Base-by-base conservation (phyloP, 2,888 invertebrate genomes). In the Malachius bipustulatus region DNA sequence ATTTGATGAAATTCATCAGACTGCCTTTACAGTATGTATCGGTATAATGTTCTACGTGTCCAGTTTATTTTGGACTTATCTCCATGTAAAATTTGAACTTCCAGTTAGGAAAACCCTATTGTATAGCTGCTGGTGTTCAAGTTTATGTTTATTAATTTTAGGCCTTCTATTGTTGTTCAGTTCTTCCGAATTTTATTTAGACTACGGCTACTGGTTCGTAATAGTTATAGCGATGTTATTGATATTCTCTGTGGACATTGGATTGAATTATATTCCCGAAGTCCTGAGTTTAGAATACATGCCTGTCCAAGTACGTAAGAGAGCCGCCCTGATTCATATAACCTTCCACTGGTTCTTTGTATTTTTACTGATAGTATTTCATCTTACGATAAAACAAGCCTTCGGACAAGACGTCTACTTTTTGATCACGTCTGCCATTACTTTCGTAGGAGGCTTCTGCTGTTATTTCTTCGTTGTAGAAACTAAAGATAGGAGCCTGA, bases 61-160 rank as follows among this genome's bases (percentile, higher is more conserved):
- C n/a, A 44, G 41, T 30, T 32, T 52, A 8, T 31, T 49, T 11
- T 46, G 45, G 27, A 36, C 41, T 10, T 32, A 36, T 16, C 11
- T 46, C 0, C 49, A 51, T 30, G 41, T 41, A 14, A 35, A 39
- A 10, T 31, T 40, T 14, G 14, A 37, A 3, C 47, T 45, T 26
- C 49, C 52, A 3, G 42, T 55, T 6, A 38, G 50, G 13, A 50
- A 42, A 32, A 49, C 52, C n/a, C 37, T 56, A 10, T 39, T 56
- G 11, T 8, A 44, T 6, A 52, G 52, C 31, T 44, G 45, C 26
- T 32, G 34, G 14, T 16, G 42, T 2, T 37, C 32, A 14, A 35
- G 34, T 4, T 19, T 42, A 9, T 3, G 19, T 8, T 35, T 44
- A 14, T 15, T 36, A 16, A 8, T 34, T 2, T 14, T 46, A 4